A percentile compares a stretch with the other conserved stretches of the same genome.
Evolutionary conservation across 2,113 vertebrate genomes (phyloP).

Genomic region (Tringa solitaria): DNA sequence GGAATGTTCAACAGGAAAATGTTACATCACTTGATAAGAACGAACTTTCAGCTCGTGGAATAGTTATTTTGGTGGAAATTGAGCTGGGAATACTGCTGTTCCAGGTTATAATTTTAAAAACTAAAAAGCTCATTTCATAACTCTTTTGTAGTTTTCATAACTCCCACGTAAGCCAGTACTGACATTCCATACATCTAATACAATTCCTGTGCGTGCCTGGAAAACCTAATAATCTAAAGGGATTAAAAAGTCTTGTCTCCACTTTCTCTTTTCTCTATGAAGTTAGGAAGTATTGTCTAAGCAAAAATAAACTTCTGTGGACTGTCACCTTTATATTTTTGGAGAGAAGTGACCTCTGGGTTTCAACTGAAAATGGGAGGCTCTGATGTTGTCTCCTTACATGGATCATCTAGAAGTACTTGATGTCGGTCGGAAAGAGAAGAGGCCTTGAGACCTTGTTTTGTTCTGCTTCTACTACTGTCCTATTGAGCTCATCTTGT

Average conservation of each 20-base stretch:
- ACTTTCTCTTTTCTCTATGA: neutral
- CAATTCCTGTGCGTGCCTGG: neutral
- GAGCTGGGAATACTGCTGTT: neutral
- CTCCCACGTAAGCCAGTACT: rapidly evolving
- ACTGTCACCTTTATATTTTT: neutral
- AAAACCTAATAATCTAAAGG: neutral
- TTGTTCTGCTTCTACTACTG: neutral
- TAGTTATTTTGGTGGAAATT: neutral
- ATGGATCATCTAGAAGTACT: neutral
- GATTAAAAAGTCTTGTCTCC: neutral
- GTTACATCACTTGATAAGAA: neutral
- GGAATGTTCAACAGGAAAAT: neutral
- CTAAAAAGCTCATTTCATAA: neutral
- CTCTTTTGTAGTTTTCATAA: neutral
- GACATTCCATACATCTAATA: neutral
- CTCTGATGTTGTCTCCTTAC: neutral
- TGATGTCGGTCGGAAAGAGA: neutral
- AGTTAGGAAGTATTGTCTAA: neutral
- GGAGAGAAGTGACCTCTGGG: neutral
- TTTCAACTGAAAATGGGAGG: neutral
- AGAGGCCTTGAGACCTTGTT: neutral
- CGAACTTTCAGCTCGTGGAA: neutral
- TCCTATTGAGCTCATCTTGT: neutral
- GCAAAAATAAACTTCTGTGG: neutral
- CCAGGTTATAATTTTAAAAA: neutral